phyloP scores from a whole-genome alignment of 2,113 vertebrate genomes.

The Sinosuthora webbiana region DNA sequence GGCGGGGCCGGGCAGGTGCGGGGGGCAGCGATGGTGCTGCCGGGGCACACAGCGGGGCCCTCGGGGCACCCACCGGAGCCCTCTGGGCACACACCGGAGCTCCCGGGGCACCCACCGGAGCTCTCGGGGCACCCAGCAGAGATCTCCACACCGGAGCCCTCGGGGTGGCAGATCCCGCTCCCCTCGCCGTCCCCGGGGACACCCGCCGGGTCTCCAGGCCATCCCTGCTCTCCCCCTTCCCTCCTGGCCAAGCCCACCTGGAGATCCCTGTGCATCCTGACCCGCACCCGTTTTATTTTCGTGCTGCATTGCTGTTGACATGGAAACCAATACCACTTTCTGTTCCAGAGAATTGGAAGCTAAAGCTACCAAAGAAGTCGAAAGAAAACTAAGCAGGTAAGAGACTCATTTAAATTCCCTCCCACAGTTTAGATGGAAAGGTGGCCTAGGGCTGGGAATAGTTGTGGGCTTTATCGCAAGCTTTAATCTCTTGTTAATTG shows the following conservation, averaged over 20 bases:
- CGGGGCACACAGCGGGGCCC: no score
- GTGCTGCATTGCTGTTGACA: conserved; percentile 42
- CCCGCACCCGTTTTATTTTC: neutral
- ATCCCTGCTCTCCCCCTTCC: neutral
- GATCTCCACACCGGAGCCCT: no score
- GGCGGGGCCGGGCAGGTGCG: neutral
- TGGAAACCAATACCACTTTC: conserved; percentile 55
- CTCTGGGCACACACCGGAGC: no score
- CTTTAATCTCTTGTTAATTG: conserved; percentile 23
- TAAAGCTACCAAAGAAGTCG: conserved; percentile 98
- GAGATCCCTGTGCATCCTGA: conserved; percentile 11
- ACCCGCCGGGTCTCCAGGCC: neutral
- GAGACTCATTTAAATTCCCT: conserved; percentile 4
- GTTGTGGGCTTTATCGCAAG: neutral
- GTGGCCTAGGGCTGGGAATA: conserved; percentile 16
- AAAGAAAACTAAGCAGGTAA: conserved; percentile 91
- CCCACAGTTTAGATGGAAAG: neutral
- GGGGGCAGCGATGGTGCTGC: neutral
- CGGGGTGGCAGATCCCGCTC: neutral
- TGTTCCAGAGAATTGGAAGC: conserved; percentile 93
- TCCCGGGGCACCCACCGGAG: no score
- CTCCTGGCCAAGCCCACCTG: neutral
- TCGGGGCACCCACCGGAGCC: no score
- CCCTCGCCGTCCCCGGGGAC: neutral
- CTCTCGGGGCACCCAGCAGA: no score